phyloP scores from a whole-genome alignment of 1,140 invertebrate genomes.

The Atta texana region DNA sequence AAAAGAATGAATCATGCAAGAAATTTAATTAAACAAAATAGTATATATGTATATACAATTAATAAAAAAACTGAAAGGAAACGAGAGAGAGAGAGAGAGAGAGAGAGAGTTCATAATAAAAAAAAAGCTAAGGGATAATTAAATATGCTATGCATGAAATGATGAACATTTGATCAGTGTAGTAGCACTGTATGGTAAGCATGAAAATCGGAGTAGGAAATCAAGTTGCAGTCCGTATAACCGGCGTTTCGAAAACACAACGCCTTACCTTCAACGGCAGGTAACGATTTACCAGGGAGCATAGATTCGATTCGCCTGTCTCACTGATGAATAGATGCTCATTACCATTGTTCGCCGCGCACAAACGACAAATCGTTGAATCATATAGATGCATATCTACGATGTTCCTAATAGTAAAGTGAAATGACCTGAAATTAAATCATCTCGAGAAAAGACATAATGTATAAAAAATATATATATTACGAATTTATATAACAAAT shows the following conservation, averaged over 20 bases:
- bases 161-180: conserved; percentile 81
- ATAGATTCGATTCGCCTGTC: conserved; percentile 88
- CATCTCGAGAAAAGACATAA: not conserved
- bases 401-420: conserved; percentile 68
- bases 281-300: conserved; percentile 89
- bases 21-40: too few relatives aligned
- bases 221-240: conserved; percentile 88
- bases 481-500: not conserved
- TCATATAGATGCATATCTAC: conserved; percentile 87
- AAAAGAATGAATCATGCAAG: too few relatives aligned
- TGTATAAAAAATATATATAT: not conserved
- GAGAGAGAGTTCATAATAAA: not conserved
- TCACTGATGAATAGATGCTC: conserved; percentile 88
- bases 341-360: conserved; percentile 90
- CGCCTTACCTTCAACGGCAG: conserved; percentile 90
- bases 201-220: conserved; percentile 85
- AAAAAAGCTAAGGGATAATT: not conserved
- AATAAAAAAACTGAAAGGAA: not conserved
- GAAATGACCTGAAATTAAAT: not conserved
- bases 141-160: conserved; percentile 26
- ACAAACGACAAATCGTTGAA: conserved; percentile 91
- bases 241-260: conserved; percentile 53
- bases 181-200: conserved; percentile 73
- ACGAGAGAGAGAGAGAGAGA: too few relatives aligned
- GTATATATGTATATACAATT: not conserved